Evolutionary conservation across 2,797 vertebrate species (phyloP), one percentile per base, ranked within the genome.

Genomic region (Falco peregrinus): DNA sequence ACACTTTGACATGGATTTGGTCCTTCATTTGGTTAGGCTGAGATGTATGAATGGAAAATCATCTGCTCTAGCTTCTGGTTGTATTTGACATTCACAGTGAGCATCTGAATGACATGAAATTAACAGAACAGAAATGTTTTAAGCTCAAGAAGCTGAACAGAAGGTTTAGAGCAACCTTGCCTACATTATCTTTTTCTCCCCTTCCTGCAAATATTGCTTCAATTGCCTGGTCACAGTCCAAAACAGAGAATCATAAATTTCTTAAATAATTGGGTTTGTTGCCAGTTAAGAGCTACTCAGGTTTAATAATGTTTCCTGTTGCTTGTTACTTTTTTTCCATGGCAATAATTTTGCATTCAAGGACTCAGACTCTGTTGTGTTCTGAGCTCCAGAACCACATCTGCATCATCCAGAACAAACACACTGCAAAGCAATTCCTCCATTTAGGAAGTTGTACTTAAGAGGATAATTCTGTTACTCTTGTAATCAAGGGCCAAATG

Each of bases 251-350:
- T 47, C 0, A 0, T 80, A 93, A 57, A 75, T 75, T 93, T 84
- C 33, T 74, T 61, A 94, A 93, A 63, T 89, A 89, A 85, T 83
- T 65, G 13, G 6, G 3, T 48, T 87, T 94, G 17, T 78, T 94
- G 61, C 47, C 59, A 75, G 43, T 51, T 81, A 89, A 87, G 31
- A 64, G n/a, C 17, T 68, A 48, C 25, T 80, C 5, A 5, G 35
- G 31, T 92, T 90, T 79, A 63, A n/a, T 60, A 39, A 68, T 41
- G n/a, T 47, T 88, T 95, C 85, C 80, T 82, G 25, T 0, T 6
- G 81, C 94, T 60, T 67, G 24, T 70, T 91, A 25, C 51, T 26
- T 73, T 96, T 41, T 96, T 93, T 59, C 87, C 56, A 56, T 70
- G 57, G 24, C 35, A 90, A 67, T 92, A 70, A 48, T 86, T 92